Conservation (phyloP, 1,140 invertebrate species). For the Macrobrachium nipponense region DNA sequence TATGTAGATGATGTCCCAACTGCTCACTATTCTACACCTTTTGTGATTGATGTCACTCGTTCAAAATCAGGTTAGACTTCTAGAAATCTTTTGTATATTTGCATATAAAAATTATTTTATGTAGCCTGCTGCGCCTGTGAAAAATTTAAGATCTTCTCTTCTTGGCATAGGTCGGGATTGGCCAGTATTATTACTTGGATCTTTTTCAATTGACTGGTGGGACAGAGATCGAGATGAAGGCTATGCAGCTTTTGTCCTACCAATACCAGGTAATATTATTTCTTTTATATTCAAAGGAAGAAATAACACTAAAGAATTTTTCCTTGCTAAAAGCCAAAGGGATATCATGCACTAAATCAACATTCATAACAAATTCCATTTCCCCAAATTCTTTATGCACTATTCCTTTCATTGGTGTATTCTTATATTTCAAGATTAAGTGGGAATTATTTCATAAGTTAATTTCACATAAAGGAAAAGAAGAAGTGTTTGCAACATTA, state of each 20-base stretch:
- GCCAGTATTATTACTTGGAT: constrained; percentile 39
- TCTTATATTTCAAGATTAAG: too few species aligned
- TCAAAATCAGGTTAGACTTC: constrained; percentile 26
- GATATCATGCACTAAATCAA: neutral
- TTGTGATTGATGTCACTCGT: constrained; percentile 38
- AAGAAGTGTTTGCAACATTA: too few species aligned
- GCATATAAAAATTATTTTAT: neutral
- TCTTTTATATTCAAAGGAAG: neutral
- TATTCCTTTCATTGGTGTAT: too few species aligned
- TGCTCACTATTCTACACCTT: constrained; percentile 37
- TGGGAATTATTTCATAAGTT: too few species aligned
- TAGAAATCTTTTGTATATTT: neutral
- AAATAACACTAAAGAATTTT: too few species aligned
- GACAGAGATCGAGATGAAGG: constrained; percentile 46
- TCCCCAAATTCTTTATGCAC: too few species aligned
- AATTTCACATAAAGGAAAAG: too few species aligned
- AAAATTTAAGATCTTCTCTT: neutral
- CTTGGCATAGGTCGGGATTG: constrained; percentile 21
- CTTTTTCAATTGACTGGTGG: constrained; percentile 47
- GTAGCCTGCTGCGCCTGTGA: neutral
- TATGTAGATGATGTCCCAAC: constrained; percentile 11
- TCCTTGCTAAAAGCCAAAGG: too few species aligned
- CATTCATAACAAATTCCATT: neutral
- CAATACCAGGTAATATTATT: constrained; percentile 24
- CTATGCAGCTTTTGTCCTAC: constrained; percentile 40